Percentiles rank a stretch among this genome's conserved stretches.
Evolutionary conservation across 1,140 invertebrate species (phyloP).

Genomic region (Listronotus oregonensis): DNA sequence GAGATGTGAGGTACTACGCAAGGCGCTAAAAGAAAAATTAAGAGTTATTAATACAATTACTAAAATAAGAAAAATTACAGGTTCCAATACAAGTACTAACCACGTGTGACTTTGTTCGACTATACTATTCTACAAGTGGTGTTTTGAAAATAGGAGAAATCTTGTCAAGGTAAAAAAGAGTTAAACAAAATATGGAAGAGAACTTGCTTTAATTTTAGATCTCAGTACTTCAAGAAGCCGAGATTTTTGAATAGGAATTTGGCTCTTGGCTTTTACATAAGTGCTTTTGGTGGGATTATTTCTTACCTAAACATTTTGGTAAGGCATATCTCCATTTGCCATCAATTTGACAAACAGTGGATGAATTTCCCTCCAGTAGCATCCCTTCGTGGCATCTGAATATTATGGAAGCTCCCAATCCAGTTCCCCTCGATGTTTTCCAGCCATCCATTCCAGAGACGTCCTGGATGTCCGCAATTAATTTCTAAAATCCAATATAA

Average conservation of each 20-base stretch:
- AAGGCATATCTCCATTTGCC: conserved; percentile 92
- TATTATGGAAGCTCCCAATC: conserved; percentile 87
- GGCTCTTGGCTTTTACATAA: no score
- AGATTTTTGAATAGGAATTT: no score
- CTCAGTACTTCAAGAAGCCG: no score
- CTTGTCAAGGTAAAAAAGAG: no score
- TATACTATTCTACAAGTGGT: no score
- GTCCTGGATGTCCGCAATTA: conserved; percentile 89
- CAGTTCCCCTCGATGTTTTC: conserved; percentile 91
- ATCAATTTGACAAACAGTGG: conserved; percentile 88
- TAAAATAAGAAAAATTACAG: no score
- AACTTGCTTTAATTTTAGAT: no score
- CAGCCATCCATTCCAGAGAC: conserved; percentile 93
- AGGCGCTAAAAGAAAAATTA: conserved; percentile 65
- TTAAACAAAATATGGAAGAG: no score
- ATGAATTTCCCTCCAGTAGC: conserved; percentile 86
- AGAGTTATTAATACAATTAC: no score
- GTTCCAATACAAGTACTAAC: no score
- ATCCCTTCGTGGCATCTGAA: conserved; percentile 93
- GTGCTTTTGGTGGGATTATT: not conserved
- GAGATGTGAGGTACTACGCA: conserved; percentile 88
- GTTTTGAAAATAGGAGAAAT: no score
- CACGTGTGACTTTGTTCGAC: no score
- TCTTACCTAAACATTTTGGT: conserved; percentile 76
- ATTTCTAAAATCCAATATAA: conserved; percentile 74